Evolutionary conservation across 2,797 vertebrate genomes (phyloP), one percentile per base, ranked within the genome.

Genomic region (Clamator glandarius): DNA sequence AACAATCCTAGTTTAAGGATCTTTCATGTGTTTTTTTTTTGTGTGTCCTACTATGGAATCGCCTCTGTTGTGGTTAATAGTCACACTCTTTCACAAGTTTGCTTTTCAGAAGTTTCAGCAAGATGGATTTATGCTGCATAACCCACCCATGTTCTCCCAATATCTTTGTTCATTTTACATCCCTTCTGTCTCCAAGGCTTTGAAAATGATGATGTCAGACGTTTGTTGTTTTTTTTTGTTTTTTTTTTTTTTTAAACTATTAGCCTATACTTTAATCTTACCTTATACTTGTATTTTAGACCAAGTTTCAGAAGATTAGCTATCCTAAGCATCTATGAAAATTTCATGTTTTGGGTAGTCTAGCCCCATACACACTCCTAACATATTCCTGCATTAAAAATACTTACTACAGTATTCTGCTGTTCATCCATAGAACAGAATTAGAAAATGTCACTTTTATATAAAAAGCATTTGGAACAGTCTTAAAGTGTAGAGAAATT

Each of bases 381-480:
- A 48, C 6, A 0, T 77, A 72, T 81, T 64, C 20, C 52, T 41
- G 36, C 52, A 76, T 55, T 77, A 61, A 80, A 90, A 74, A 74
- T 44, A 80, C 19, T 51, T 81, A 21, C 18, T 8, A 5, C 13
- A 36, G 20, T 25, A 50, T 63, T 78, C 83, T 67, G 11, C n/a
- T 31, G 23, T 3, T 80, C 89, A 84, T 35, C n/a, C 48, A 64
- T 35, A 89, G 73, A 86, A 51, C 44, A 70, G 8, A 77, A 93
- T 62, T 75, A 77, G 51, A 59, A 91, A 86, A 76, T 10, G 18
- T 67, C 59, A 24, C n/a, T 18, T 69, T 75, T 73, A 23, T 31
- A 89, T n/a, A 92, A 93, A 92, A 94, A 88, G n/a, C 69, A 96
- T 81, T 55, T 91, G n/a, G 69, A 81, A 84, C 46, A 91, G 28